These are phyloP conservation scores for Steinernema scapterisci DNA, from an alignment of 2,888 invertebrate genomes.

Conservation along the genomic window DNA sequence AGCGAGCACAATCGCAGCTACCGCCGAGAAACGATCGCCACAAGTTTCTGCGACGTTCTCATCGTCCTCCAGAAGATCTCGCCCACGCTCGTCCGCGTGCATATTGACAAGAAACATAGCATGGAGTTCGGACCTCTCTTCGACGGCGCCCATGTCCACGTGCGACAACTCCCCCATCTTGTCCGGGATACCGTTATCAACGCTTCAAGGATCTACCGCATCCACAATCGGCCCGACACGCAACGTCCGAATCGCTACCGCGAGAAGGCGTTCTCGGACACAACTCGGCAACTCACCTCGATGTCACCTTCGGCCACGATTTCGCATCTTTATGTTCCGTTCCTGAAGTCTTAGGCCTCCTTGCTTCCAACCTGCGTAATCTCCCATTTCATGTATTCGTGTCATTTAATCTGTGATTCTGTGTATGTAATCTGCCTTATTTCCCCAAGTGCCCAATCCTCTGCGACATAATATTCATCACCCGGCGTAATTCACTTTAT, in stretches of 20 bases:
- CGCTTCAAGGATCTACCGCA: constrained; percentile 51
- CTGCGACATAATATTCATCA: constrained; percentile 14
- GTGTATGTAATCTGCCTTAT: constrained; percentile 31
- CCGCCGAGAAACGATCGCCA: constrained; percentile 92
- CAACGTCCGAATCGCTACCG: constrained; percentile 57
- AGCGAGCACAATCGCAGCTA: constrained; percentile 95
- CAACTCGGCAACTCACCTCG: constrained; percentile 49
- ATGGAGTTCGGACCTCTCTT: constrained; percentile 85
- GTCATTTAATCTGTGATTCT: background rate
- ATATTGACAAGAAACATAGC: constrained; percentile 56
- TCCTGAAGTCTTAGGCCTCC: constrained; percentile 38
- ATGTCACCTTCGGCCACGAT: constrained; percentile 50
- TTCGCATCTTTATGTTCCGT: constrained; percentile 42
- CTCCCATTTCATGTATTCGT: background rate
- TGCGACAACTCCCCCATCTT: constrained; percentile 42
- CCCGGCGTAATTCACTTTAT: constrained; percentile 26
- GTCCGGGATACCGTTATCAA: constrained; percentile 53
- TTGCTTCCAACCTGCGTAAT: constrained; percentile 17
- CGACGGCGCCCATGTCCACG: constrained; percentile 75
- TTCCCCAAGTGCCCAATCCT: constrained; percentile 4
- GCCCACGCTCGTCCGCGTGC: constrained; percentile 54
- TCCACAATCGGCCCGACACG: constrained; percentile 39
- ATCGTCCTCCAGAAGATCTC: constrained; percentile 83
- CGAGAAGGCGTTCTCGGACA: constrained; percentile 60
- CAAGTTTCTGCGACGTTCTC: constrained; percentile 97